These are phyloP conservation scores for Clarias laeviceps DNA, from an alignment of 2,797 vertebrate species.

Conservation along the genomic window DNA sequence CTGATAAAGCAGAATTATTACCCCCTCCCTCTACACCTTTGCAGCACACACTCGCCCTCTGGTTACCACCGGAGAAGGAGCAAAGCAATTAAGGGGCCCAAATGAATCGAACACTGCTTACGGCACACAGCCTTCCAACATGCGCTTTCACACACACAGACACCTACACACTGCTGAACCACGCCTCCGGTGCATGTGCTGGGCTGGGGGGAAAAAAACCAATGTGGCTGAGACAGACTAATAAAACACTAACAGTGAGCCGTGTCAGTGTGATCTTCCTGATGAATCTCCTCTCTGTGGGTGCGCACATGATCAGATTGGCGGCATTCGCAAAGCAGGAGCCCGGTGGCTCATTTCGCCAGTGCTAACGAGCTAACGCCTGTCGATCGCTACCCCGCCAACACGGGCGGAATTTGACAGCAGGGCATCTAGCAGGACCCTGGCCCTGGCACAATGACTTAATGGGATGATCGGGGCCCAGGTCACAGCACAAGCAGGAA, in stretches of 20 bases:
- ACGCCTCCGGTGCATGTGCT: conserved; percentile 86
- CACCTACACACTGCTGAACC: conserved; percentile 75
- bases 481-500: conserved; percentile 76
- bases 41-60: conserved; percentile 55
- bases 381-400: conserved; percentile 84
- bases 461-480: conserved; percentile 82
- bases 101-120: conserved; percentile 87
- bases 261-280: conserved; percentile 63
- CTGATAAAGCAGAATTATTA: conserved; percentile 65
- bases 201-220: conserved; percentile 32
- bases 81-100: conserved; percentile 90
- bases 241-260: conserved; percentile 47
- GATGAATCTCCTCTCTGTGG: conserved; percentile 83
- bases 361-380: conserved; percentile 78
- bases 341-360: conserved; percentile 86
- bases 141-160: not conserved
- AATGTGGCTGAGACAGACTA: conserved; percentile 43
- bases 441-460: conserved; percentile 76
- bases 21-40: conserved; percentile 60
- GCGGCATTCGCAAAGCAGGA: conserved; percentile 73
- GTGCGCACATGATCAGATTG: conserved; percentile 82
- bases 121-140: conserved; percentile 74
- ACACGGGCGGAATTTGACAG: conserved; percentile 81
- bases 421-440: conserved; percentile 79
- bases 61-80: conserved; percentile 80